Conservation (phyloP, 2,797 vertebrate species). For the Tinamus major region DNA sequence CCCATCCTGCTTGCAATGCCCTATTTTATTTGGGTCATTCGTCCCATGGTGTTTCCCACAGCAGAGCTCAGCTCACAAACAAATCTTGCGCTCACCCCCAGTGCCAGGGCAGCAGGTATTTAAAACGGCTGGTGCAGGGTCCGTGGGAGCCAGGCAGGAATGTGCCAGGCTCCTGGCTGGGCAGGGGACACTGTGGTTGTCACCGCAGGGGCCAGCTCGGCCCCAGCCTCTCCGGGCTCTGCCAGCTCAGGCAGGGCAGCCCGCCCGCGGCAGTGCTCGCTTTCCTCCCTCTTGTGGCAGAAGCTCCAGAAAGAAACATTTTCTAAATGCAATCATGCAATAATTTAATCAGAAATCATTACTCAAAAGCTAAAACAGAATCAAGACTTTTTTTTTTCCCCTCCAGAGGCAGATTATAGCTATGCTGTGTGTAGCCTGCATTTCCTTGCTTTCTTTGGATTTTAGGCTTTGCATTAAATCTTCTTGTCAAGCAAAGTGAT, state of each 20-base stretch:
- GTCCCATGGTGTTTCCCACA: background rate
- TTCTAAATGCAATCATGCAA: background rate
- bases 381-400: background rate
- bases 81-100: background rate
- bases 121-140: background rate
- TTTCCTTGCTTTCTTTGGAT: background rate
- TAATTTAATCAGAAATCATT: background rate
- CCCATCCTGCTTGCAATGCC: background rate
- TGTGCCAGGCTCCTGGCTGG: background rate
- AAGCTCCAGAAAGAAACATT: background rate
- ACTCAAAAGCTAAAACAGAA: background rate
- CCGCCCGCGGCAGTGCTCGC: rapidly evolving
- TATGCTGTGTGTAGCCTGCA: background rate
- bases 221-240: background rate
- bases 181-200: rapidly evolving
- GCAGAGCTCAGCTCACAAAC: background rate
- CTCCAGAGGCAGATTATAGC: background rate
- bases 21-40: background rate
- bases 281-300: background rate
- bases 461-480: background rate
- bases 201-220: background rate
- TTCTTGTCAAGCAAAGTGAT: background rate
- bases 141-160: background rate
- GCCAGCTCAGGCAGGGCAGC: background rate
- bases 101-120: background rate